A percentile compares a stretch with the other conserved stretches of the same genome.
Evolutionary conservation across 2,888 invertebrate genomes (phyloP).

Genomic region (Labia minor): DNA sequence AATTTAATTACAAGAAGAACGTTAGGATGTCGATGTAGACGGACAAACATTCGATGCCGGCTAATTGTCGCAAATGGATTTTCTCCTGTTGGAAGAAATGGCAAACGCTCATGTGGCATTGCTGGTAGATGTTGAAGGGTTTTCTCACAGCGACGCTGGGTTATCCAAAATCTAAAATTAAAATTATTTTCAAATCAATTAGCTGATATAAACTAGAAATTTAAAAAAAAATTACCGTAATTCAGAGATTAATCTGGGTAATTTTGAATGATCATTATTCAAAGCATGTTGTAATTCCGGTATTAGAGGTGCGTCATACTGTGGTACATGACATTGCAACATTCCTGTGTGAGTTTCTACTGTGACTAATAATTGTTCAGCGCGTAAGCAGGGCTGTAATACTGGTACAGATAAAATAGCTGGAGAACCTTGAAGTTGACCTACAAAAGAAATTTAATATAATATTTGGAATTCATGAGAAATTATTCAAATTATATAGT

Average conservation of each 20-base stretch:
- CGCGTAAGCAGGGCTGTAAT: conserved; percentile 76
- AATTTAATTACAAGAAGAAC: conserved; percentile 70
- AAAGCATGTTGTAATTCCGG: conserved; percentile 72
- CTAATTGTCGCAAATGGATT: conserved; percentile 66
- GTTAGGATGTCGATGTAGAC: conserved; percentile 73
- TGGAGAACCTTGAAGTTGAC: conserved; percentile 81
- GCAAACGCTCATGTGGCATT: conserved; percentile 71
- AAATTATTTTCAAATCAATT: too few species aligned
- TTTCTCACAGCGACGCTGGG: conserved; percentile 84
- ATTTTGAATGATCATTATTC: conserved; percentile 56
- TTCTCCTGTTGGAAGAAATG: conserved; percentile 68
- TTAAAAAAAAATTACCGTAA: conserved; percentile 39
- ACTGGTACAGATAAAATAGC: conserved; percentile 85
- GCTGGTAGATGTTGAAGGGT: conserved; percentile 89
- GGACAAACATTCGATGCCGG: conserved; percentile 69
- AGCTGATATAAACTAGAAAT: neutral
- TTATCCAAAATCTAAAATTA: conserved; percentile 67
- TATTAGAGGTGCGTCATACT: conserved; percentile 69
- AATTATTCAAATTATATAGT: neutral
- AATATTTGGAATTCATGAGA: conserved; percentile 18
- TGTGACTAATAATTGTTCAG: conserved; percentile 83
- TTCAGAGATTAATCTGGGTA: conserved; percentile 57
- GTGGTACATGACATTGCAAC: conserved; percentile 82
- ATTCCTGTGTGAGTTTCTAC: conserved; percentile 92
- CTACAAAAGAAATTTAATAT: conserved; percentile 38